phyloP scores from a whole-genome alignment of 2,888 invertebrate genomes.

The Gymnocheta viridis region DNA sequence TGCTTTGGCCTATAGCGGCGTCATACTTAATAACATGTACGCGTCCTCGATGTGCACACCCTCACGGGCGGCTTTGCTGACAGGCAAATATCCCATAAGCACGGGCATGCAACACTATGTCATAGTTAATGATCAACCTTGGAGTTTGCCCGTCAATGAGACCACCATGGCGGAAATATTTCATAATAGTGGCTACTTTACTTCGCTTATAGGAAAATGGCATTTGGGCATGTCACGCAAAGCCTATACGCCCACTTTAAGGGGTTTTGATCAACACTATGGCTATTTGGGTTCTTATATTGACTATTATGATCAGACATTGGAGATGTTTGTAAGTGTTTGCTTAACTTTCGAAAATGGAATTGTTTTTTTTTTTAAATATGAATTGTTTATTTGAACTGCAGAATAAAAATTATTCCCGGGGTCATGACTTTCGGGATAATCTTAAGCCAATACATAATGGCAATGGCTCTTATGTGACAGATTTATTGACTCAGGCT shows the following conservation, averaged over 20 bases:
- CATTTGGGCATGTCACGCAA: constrained; percentile 90
- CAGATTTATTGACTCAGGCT: constrained; percentile 87
- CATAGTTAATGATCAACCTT: constrained; percentile 86
- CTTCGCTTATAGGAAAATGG: constrained; percentile 95
- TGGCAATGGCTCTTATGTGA: constrained; percentile 85
- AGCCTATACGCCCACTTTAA: constrained; percentile 85
- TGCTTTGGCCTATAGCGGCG: constrained; percentile 91
- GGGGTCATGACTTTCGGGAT: constrained; percentile 83
- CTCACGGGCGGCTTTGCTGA: constrained; percentile 90
- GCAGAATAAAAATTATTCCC: constrained; percentile 72
- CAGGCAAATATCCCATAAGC: constrained; percentile 94
- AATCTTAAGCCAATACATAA: constrained; percentile 83
- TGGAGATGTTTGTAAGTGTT: constrained; percentile 80
- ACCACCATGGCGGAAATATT: constrained; percentile 88
- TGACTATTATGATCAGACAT: constrained; percentile 89
- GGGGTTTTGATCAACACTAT: constrained; percentile 91
- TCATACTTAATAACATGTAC: constrained; percentile 91
- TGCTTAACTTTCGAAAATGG: not conserved
- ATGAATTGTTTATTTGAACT: not conserved
- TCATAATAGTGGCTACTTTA: constrained; percentile 88
- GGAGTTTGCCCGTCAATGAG: constrained; percentile 87
- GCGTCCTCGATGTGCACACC: constrained; percentile 93
- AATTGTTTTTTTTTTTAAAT: too few relatives aligned
- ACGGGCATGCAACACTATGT: constrained; percentile 90
- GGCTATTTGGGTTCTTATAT: constrained; percentile 93